phyloP scores from a whole-genome alignment of 1,140 invertebrate species.

The Pinna nobilis region DNA sequence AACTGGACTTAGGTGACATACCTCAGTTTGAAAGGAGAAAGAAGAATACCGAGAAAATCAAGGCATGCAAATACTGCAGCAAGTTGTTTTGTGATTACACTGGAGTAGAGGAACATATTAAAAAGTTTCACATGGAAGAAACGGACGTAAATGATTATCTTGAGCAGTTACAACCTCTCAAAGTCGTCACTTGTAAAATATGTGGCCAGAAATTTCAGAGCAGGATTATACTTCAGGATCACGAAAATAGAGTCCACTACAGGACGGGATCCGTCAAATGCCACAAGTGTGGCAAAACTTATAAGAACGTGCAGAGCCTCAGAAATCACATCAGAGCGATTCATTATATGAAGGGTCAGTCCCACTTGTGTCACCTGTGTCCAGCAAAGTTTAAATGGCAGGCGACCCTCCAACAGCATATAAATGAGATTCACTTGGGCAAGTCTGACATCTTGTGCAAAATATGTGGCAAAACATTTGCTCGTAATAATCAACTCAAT shows the following conservation, averaged over 20 bases:
- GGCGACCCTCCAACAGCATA: conserved; percentile 56
- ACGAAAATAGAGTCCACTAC: too few species aligned
- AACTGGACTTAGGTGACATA: conserved; percentile 31
- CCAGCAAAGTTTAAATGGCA: conserved; percentile 55
- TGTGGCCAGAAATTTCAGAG: too few species aligned
- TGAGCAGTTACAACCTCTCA: conserved; percentile 29
- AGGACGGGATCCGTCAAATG: conserved; percentile 40
- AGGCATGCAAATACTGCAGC: conserved; percentile 50
- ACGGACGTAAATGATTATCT: conserved; percentile 44
- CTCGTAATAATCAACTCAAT: conserved; percentile 53
- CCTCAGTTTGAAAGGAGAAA: conserved; percentile 14
- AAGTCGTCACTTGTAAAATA: conserved; percentile 31
- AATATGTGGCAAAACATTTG: conserved; percentile 57
- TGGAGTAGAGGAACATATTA: conserved; percentile 52
- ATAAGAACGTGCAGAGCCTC: conserved; percentile 48
- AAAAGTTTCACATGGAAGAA: conserved; percentile 45
- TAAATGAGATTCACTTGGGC: conserved; percentile 59
- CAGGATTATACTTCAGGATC: too few species aligned
- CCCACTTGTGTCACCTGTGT: conserved; percentile 53
- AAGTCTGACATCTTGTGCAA: conserved; percentile 48
- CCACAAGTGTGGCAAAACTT: conserved; percentile 46
- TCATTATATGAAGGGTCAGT: conserved; percentile 46
- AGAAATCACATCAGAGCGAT: conserved; percentile 53
- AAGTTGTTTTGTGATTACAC: conserved; percentile 52
- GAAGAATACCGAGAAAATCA: background rate